These are phyloP conservation scores for Boloria selene DNA, from an alignment of 2,888 invertebrate species.

Conservation along the genomic window DNA sequence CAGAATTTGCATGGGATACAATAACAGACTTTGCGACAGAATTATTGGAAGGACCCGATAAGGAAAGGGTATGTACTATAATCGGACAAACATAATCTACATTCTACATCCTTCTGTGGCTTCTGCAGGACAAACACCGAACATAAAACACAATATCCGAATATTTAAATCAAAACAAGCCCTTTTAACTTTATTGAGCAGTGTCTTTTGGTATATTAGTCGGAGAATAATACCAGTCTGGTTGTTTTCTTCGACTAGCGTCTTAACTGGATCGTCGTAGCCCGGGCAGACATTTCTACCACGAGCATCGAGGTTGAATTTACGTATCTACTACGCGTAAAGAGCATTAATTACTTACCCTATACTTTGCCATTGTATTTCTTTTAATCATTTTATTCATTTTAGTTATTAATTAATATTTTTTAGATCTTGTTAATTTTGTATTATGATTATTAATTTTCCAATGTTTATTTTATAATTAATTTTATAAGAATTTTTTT, in stretches of 20 bases:
- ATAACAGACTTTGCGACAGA: constrained; percentile 92
- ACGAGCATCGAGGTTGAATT: background rate
- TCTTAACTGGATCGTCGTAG: constrained; percentile 9
- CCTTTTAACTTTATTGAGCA: background rate
- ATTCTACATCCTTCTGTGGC: background rate
- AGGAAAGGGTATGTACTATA: constrained; percentile 76
- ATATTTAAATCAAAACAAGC: background rate
- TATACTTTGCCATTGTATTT: too few relatives aligned
- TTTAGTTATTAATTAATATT: background rate
- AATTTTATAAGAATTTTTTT: too few relatives aligned
- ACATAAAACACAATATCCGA: background rate
- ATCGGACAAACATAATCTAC: background rate
- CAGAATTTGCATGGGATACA: constrained; percentile 92
- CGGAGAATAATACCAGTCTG: constrained; percentile 4
- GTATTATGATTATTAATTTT: too few relatives aligned
- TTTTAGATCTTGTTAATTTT: too few relatives aligned
- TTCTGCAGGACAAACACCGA: background rate
- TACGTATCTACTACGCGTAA: background rate
- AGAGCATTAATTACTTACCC: too few relatives aligned
- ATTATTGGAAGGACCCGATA: constrained; percentile 87
- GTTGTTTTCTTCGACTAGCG: constrained; percentile 11
- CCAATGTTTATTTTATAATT: too few relatives aligned
- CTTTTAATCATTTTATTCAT: background rate
- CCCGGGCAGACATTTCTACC: background rate
- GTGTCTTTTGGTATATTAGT: background rate